Evolutionary conservation across 2,797 vertebrate genomes (phyloP), one percentile per base, ranked within the genome.

Genomic region (Ataeniobius toweri): DNA sequence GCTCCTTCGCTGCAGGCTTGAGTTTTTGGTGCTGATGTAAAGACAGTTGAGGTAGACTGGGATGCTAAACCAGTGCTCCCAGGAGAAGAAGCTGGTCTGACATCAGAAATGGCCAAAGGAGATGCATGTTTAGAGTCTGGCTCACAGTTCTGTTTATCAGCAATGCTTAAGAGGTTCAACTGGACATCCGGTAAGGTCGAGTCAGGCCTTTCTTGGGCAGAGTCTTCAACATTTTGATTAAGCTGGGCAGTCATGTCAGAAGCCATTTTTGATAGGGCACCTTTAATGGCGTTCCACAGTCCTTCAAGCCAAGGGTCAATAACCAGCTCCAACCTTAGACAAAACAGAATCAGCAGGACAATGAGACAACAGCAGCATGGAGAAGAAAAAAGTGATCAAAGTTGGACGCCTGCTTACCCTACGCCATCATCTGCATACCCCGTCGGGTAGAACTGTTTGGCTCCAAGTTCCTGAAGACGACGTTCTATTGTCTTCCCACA

Each of bases 221-320:
- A 74, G 76, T 70, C 80, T 68, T n/a, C 46, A 67, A 48, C 63
- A 51, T 65, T 73, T 6, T 22, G n/a, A 80, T 70, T 13, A 0
- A 82, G 68, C 31, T 9, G 1, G 2, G 3, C 75, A 22, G 20
- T 86, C 73, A 70, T 36, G 63, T 92, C 88, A 82, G 90, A 85
- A 8, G 93, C 89, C 94, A 96, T 96, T 67, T 90, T 94, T 79
- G 90, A 85, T 83, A 96, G 91, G 13, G 92, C 92, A 84, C 92
- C 92, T 73, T 91, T 91, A 51, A 98, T 94, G 55, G 97, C 97
- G 24, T 91, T 86, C 98, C 98, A 99, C 87, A 99, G 95, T 75
- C 97, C 97, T 61, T 96, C 93, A 83, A 99, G 95, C 98, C 98
- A 99, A 0, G 98, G 98, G 77, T 99, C 98, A 56, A 98, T 94